A percentile compares a stretch with the other conserved stretches of the same genome.
These are phyloP conservation scores for Mimas tiliae DNA, from an alignment of 2,888 invertebrate species.

Conservation along the genomic window DNA sequence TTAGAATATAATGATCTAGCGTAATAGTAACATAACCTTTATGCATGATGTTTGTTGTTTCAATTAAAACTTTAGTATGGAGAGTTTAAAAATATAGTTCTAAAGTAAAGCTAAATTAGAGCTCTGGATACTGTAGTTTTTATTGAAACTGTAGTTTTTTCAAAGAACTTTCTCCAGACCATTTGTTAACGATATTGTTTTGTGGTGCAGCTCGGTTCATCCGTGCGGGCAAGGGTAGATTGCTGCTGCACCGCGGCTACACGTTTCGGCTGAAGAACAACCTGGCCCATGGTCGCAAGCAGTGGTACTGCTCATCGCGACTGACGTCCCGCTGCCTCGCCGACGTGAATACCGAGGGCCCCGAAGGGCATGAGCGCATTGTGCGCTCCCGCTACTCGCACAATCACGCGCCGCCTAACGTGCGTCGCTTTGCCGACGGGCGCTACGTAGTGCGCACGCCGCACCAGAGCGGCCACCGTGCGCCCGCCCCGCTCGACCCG, in stretches of 20 bases:
- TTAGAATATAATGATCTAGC: neutral
- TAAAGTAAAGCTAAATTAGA: neutral
- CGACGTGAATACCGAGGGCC: constrained; percentile 80
- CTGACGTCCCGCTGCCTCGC: constrained; percentile 79
- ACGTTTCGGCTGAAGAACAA: constrained; percentile 81
- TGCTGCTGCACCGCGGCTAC: constrained; percentile 77
- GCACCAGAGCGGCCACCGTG: constrained; percentile 80
- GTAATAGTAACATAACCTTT: constrained; percentile 4
- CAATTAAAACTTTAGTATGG: constrained; percentile 15
- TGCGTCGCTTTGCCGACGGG: constrained; percentile 79
- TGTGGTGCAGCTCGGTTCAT: constrained; percentile 74
- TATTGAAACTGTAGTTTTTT: neutral
- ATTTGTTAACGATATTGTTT: constrained; percentile 40
- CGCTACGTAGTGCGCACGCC: constrained; percentile 80
- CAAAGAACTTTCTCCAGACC: neutral
- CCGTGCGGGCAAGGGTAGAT: constrained; percentile 77
- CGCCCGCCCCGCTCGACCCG: constrained; percentile 76
- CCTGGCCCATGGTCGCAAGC: constrained; percentile 80
- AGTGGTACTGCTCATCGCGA: constrained; percentile 81
- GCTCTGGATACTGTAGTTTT: neutral
- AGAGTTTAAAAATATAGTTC: neutral
- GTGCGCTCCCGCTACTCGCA: constrained; percentile 79
- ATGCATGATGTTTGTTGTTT: constrained; percentile 11
- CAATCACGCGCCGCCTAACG: constrained; percentile 80
- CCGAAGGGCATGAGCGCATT: constrained; percentile 80